Evolutionary conservation across 2,797 vertebrate genomes (phyloP), one percentile per base, ranked within the genome.

Genomic region (Propithecus deckenii): DNA sequence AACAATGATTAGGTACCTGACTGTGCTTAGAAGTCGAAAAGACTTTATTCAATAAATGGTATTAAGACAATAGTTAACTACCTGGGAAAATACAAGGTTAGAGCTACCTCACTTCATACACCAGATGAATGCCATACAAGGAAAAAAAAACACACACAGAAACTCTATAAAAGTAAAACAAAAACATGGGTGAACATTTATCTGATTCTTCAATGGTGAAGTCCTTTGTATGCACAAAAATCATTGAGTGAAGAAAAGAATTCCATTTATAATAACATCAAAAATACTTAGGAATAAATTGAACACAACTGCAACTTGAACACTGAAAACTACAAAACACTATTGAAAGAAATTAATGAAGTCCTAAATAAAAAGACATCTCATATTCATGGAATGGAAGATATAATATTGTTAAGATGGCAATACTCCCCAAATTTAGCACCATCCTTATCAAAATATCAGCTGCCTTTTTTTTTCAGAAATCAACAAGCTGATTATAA

Each of bases 341-440:
- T 79, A 11, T 13, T 85, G 38, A 89, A 89, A 85, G 71, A 88
- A 95, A 83, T 41, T 61, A 75, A 75, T 75, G 46, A 91, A 86
- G 14, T 75, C 57, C 61, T 61, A 80, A 80, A 80, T 69, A 79
- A 41, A 78, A 57, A 92, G 46, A 86, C 23, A 80, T 65, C 7
- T 22, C 8, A 83, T 14, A 11, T 72, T 43, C 46, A 55, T 15
- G 25, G 23, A 75, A 81, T 41, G n/a, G n/a, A 79, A 85, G 28
- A 52, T 46, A 72, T 55, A 75, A 52, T 52, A 52, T 18, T 46
- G 28, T 74, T 46, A 71, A 43, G 30, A 81, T 61, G 43, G 46
- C 38, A 84, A 46, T 32, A 86, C 4, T 87, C 43, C 35, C 41
- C 59, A 88, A 22, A 48, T 18, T 72, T 28, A 84, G 55, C 15